phyloP scores from a whole-genome alignment of 1,140 invertebrate species.

The Bacillus rossius region DNA sequence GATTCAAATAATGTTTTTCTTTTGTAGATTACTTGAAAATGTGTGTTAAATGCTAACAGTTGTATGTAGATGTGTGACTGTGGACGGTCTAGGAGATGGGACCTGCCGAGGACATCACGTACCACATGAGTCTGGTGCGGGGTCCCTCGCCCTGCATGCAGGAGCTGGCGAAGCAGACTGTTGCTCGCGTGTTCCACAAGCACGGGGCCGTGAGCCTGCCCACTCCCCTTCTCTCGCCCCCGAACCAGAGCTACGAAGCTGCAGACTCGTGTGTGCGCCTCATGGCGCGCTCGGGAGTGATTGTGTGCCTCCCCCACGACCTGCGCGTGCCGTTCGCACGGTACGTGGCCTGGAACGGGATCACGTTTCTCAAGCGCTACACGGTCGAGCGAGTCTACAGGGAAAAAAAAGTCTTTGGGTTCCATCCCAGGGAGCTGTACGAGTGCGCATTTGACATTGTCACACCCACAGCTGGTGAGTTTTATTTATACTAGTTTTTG shows the following conservation, averaged over 20 bases:
- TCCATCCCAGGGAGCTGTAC: slow-evolving; percentile 82
- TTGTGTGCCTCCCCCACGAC: slow-evolving; percentile 76
- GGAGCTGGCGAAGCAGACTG: slow-evolving; percentile 37
- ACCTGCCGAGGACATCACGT: slow-evolving; percentile 65
- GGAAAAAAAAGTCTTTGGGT: slow-evolving; percentile 70
- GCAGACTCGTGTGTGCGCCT: slow-evolving; percentile 61
- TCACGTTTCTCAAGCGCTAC: slow-evolving; percentile 75
- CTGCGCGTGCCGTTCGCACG: slow-evolving; percentile 70
- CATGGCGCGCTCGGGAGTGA: slow-evolving; percentile 78
- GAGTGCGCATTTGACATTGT: slow-evolving; percentile 95
- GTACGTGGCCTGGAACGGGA: slow-evolving; percentile 74
- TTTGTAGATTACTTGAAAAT: no score
- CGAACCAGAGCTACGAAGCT: slow-evolving; percentile 50
- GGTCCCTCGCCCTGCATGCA: slow-evolving; percentile 1
- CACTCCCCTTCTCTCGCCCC: slow-evolving; percentile 72
- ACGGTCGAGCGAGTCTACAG: slow-evolving; percentile 81
- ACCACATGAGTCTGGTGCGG: slow-evolving; percentile 54
- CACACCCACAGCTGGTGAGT: slow-evolving; percentile 55
- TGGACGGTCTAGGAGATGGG: slow-evolving; percentile 54
- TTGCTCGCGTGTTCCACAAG: slow-evolving; percentile 61
- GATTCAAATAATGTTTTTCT: no score
- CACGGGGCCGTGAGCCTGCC: slow-evolving; percentile 70
- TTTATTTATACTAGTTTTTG: neutral
- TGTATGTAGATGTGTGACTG: no score
- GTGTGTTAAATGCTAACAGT: no score